Percentiles rank a stretch among this genome's conserved stretches.
Evolutionary conservation across 1,140 invertebrate genomes (phyloP).

Genomic region (Campoletis sonorensis): DNA sequence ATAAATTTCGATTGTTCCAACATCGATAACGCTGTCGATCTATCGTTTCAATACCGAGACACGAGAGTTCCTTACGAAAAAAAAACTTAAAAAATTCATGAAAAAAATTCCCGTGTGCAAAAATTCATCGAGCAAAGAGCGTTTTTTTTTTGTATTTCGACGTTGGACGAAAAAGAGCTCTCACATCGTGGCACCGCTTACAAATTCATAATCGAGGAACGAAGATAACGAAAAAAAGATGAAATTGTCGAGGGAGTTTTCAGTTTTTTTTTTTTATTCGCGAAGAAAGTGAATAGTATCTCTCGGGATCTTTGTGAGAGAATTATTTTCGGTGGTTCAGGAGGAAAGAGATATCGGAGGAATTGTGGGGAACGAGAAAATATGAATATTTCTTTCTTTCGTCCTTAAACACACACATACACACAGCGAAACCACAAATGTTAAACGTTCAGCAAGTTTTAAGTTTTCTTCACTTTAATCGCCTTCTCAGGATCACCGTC

Average conservation of each 20-base stretch:
- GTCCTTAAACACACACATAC: too few relatives aligned
- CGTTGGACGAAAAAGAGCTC: conserved; percentile 14
- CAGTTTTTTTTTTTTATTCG: too few relatives aligned
- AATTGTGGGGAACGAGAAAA: conserved; percentile 41
- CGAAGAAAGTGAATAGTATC: background rate
- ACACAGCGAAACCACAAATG: conserved; percentile 61
- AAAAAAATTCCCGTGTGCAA: conserved; percentile 45
- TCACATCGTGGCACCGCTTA: conserved; percentile 51
- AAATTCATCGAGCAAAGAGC: conserved; percentile 31
- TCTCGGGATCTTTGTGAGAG: too few relatives aligned
- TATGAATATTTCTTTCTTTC: conserved; percentile 54
- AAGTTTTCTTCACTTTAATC: conserved; percentile 33
- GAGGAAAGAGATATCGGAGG: background rate
- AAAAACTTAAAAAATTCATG: background rate
- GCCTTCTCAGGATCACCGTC: conserved; percentile 37
- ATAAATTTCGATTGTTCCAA: conserved; percentile 17
- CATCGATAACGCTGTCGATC: conserved; percentile 37
- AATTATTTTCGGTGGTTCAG: background rate
- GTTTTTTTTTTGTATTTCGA: conserved; percentile 39
- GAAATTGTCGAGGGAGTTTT: background rate
- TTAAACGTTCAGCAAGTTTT: conserved; percentile 54
- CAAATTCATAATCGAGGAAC: conserved; percentile 40
- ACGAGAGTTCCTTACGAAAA: background rate
- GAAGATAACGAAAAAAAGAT: conserved; percentile 7
- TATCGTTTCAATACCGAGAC: background rate